These are phyloP conservation scores for Cotesia glomerata DNA, from an alignment of 1,140 invertebrate genomes.

Conservation along the genomic window DNA sequence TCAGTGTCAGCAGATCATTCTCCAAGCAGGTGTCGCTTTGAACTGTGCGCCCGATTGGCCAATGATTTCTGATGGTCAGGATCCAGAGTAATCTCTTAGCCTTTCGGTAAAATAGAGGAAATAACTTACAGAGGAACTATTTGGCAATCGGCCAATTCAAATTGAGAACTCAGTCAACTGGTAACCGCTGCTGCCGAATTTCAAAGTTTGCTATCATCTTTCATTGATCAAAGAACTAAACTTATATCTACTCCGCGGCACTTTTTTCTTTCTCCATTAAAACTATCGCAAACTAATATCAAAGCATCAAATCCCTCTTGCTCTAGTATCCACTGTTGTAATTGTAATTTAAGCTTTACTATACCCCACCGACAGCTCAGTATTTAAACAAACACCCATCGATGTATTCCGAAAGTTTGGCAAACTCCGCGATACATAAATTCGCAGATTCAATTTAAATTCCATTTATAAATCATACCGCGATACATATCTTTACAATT, in stretches of 20 bases:
- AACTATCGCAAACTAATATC: too few relatives aligned
- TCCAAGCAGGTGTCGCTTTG: not conserved
- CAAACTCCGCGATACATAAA: too few relatives aligned
- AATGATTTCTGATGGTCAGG: not conserved
- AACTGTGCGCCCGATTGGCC: not conserved
- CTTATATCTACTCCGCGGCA: not conserved
- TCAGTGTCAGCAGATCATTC: not conserved
- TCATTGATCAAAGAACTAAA: constrained; percentile 16
- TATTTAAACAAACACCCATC: too few relatives aligned
- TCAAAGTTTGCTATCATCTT: not conserved
- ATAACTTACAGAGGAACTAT: not conserved
- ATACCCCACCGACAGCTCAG: too few relatives aligned
- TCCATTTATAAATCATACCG: too few relatives aligned
- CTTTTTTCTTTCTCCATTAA: too few relatives aligned
- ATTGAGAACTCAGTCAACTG: constrained; percentile 32
- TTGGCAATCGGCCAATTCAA: constrained; percentile 29
- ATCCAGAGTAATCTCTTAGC: not conserved
- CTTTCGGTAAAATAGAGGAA: not conserved
- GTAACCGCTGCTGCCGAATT: not conserved
- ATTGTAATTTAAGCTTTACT: too few relatives aligned
- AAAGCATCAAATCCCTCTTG: too few relatives aligned
- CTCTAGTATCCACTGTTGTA: too few relatives aligned
- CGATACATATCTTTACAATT: too few relatives aligned
- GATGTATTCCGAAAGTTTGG: too few relatives aligned
- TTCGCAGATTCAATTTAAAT: too few relatives aligned